Evolutionary conservation across 2,113 vertebrate genomes (phyloP), one percentile per base, ranked within the genome.

Genomic region (Alligator sinensis): DNA sequence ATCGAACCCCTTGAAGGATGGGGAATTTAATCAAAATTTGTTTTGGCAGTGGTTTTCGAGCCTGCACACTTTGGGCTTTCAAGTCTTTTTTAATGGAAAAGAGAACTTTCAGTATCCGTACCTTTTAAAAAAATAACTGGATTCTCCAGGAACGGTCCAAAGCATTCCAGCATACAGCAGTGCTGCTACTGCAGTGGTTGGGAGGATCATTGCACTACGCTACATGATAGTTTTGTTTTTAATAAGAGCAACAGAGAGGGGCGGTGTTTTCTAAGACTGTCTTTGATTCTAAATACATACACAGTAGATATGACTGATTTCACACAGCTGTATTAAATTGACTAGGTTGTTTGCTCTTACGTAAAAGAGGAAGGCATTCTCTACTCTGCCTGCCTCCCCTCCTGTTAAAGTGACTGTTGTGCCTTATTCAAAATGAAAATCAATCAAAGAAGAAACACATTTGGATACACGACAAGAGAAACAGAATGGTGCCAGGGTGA

Each of bases 391-490:
- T 85, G n/a, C 59, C 59, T 83, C 9, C 58, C 84, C 9, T 5
- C 30, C 83, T 27, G 5, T 25, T 82, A 80, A 95, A 96, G 93
- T 93, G 70, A 85, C 70, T 91, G 76, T 83, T 93, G 77, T 92
- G 83, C 86, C 89, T 92, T 91, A 90, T 86, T 93, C 96, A 78
- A 86, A 95, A 95, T 47, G 90, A 92, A 91, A 96, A 91, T 96
- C 97, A 82, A 55, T 97, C 96, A 80, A 93, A 84, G 89, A 94
- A 96, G 96, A 95, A 96, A 77, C 81, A 97, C 96, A 97, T 95
- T 96, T 98, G 97, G 97, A 96, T 4, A 13, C 11, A 83, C 64
- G 94, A 96, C 97, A 98, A 98, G 95, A 96, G 96, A 96, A 98
- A 97, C 94, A 98, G 27, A 95, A 15, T n/a, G 0, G 47, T 30